Conservation (phyloP, 2,888 invertebrate genomes). For the Colostygia pectinataria region DNA sequence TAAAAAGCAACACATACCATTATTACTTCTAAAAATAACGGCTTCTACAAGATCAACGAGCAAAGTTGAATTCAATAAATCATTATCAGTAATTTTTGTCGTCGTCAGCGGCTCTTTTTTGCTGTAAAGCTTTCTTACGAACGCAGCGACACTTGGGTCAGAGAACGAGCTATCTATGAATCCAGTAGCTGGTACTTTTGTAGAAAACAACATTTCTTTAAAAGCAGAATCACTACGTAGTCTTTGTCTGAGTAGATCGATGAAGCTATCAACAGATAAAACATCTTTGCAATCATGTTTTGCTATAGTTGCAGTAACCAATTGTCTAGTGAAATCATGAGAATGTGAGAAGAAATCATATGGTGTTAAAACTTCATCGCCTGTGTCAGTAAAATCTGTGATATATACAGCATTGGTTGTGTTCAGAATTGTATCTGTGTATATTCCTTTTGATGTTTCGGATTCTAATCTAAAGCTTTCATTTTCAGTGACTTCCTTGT, state of each 20-base stretch:
- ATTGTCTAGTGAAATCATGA: conserved; percentile 47
- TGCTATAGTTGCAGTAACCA: conserved; percentile 37
- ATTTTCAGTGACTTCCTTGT: conserved; percentile 7
- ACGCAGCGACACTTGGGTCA: conserved; percentile 63
- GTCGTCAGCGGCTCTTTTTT: conserved; percentile 55
- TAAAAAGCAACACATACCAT: conserved; percentile 51
- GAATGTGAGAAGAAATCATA: conserved; percentile 64
- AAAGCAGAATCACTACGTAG: conserved; percentile 61
- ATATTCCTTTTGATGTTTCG: not conserved
- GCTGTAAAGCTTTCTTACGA: conserved; percentile 64
- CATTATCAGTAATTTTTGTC: conserved; percentile 47
- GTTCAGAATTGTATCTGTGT: not conserved
- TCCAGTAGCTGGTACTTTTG: conserved; percentile 39
- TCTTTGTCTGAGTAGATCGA: conserved; percentile 65
- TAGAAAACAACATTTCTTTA: conserved; percentile 56
- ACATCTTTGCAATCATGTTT: conserved; percentile 55
- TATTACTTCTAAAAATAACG: conserved; percentile 65
- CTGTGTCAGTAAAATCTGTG: conserved; percentile 13
- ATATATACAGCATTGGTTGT: not conserved
- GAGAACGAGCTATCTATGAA: conserved; percentile 47
- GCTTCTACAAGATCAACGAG: conserved; percentile 74
- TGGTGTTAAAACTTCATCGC: conserved; percentile 42
- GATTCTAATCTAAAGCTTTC: conserved; percentile 6
- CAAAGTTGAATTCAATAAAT: conserved; percentile 68
- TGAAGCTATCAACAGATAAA: conserved; percentile 62